phyloP scores from a whole-genome alignment of 2,113 vertebrate species.

The Suncus etruscus region DNA sequence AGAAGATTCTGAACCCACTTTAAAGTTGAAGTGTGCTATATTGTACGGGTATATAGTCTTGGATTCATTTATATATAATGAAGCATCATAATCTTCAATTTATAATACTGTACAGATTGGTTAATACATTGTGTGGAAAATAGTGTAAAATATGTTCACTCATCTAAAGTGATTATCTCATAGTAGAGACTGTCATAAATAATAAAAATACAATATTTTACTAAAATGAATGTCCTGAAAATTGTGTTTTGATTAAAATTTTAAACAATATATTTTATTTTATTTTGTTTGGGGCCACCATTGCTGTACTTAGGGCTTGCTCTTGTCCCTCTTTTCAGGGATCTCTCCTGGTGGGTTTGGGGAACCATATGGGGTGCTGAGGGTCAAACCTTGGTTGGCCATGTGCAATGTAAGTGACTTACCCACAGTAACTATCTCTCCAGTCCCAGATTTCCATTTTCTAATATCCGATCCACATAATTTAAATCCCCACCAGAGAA shows the following conservation, averaged over 20 bases:
- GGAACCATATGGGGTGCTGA: too few relatives aligned
- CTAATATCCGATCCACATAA: neutral
- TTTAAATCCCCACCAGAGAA: neutral
- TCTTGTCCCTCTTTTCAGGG: too few relatives aligned
- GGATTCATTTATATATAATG: neutral
- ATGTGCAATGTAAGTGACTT: too few relatives aligned
- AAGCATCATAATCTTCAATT: neutral
- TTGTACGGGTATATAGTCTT: neutral
- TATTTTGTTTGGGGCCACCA: too few relatives aligned
- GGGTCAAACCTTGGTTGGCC: too few relatives aligned
- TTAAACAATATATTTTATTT: neutral
- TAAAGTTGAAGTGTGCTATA: neutral
- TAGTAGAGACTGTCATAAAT: neutral
- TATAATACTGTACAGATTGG: neutral
- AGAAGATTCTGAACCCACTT: neutral
- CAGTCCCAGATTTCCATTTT: neutral
- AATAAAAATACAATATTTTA: slow-evolving; percentile 10
- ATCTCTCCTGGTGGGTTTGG: too few relatives aligned
- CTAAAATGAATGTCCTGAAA: neutral
- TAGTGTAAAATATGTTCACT: neutral
- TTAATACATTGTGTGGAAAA: neutral
- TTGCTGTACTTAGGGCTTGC: too few relatives aligned
- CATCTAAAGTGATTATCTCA: neutral
- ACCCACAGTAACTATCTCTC: too few relatives aligned
- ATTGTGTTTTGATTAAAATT: slow-evolving; percentile 29